Evolutionary conservation across 2,888 invertebrate genomes (phyloP), one percentile per base, ranked within the genome.

Genomic region (Dioctria rufipes): DNA sequence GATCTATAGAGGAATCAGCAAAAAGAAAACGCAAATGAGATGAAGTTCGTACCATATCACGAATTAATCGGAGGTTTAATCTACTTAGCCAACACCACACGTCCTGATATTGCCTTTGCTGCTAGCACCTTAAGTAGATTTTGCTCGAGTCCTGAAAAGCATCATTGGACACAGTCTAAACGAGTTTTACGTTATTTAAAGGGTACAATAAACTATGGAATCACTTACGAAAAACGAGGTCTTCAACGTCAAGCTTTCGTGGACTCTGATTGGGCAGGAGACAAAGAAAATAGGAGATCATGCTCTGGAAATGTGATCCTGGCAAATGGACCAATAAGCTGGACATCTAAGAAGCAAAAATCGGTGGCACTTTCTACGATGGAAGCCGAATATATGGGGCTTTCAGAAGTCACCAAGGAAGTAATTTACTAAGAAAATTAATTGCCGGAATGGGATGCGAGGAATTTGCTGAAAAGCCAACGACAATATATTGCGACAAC

Each of bases 231-330:
- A 11, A 77, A 63, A 37, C 39, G 5, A 3, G 49, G 49, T 49
- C 9, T 63, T 13, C 11, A 9, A 11, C 5, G 43, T 13, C 11
- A 4, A 6, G 49, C 39, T 25, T 61, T 60, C 37, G 75, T 61
- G 37, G 82, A 82, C 42, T 78, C 80, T 8, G 79, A 82, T 60
- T 80, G 80, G 80, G 78, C 78, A 49, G 67, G 69, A 37, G 78
- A 80, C 49, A n/a, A 65, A 8, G 77, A 82, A n/a, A 73, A 75
- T 1, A 40, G 82, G 37, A 77, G 63, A 63, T 80, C 80, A 3
- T 81, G 71, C 71, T 78, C 81, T 3, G 81, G 80, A 5, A 71
- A 71, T 51, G 42, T 80, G 2, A 58, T 66, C 49, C 61, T 82
- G 43, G 63, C 78, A 13, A 37, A 66, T 5, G 71, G 80, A 40